Percentiles rank a stretch among this genome's conserved stretches.
Conservation (phyloP, 37 sponge, comb jelly and placozoan species). For the Aphrocallistes beatrix region DNA sequence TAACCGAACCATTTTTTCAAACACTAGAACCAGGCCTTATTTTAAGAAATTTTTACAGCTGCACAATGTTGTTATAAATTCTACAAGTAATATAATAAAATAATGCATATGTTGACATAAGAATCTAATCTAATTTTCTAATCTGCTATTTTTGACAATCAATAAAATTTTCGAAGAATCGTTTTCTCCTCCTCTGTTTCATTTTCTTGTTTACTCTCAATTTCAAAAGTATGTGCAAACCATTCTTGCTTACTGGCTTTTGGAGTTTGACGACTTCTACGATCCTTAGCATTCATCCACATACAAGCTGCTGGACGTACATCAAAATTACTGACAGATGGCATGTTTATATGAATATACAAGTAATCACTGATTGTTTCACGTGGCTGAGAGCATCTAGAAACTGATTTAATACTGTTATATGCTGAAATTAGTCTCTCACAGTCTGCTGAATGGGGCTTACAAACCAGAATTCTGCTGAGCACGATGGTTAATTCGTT, state of each 20-base stretch:
- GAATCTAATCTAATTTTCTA: no score
- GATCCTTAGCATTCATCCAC: not conserved
- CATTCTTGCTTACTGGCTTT: not conserved
- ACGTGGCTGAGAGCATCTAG: no score
- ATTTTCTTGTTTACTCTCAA: no score
- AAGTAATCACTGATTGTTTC: not conserved
- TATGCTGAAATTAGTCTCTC: constrained; percentile 7
- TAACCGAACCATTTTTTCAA: no score
- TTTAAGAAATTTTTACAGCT: no score
- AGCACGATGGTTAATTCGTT: not conserved
- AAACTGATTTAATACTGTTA: not conserved
- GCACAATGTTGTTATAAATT: no score
- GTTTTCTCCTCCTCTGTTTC: no score
- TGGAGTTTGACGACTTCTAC: not conserved
- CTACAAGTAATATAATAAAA: no score
- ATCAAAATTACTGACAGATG: not conserved
- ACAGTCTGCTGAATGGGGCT: constrained; percentile 12
- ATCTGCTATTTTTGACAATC: no score
- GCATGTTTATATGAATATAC: constrained; percentile 11
- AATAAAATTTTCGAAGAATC: no score
- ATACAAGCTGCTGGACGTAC: not conserved
- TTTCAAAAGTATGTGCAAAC: not conserved
- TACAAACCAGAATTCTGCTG: not conserved
- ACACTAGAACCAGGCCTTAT: no score
- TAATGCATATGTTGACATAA: no score